A percentile compares a stretch with the other conserved stretches of the same genome.
phyloP scores from a whole-genome alignment of 2,888 invertebrate species.

The Hyposoter dolosus region DNA sequence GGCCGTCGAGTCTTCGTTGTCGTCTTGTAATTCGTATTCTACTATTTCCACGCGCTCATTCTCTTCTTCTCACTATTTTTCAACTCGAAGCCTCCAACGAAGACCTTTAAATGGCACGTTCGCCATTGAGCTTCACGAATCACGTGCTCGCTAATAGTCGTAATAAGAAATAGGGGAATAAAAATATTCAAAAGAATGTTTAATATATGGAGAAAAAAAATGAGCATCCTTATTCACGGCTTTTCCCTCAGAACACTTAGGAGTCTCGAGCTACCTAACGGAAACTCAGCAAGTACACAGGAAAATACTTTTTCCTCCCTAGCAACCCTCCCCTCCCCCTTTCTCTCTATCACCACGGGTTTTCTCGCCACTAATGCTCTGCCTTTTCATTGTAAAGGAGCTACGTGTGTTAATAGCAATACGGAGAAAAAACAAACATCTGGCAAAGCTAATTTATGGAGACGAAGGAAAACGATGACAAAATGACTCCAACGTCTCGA shows the following conservation, averaged over 20 bases:
- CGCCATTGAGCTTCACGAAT: conserved; percentile 1
- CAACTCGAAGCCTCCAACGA: neutral
- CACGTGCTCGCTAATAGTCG: neutral
- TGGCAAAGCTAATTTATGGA: neutral
- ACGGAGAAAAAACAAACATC: neutral
- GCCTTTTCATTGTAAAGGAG: neutral
- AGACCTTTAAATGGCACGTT: conserved; percentile 18
- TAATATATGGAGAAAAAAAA: conserved; percentile 7
- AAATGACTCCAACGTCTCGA: neutral
- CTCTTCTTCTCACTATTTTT: conserved; percentile 41
- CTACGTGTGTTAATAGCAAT: neutral
- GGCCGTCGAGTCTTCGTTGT: conserved; percentile 74
- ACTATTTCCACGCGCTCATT: conserved; percentile 41
- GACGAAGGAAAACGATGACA: neutral
- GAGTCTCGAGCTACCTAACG: neutral
- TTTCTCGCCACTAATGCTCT: neutral
- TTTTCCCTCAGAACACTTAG: neutral
- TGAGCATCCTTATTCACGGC: neutral
- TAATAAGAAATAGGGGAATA: neutral
- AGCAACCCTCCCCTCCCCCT: neutral
- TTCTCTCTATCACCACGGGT: neutral
- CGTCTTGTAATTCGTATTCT: conserved; percentile 63
- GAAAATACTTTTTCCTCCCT: neutral
- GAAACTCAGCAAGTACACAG: neutral
- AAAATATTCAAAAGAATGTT: conserved; percentile 16